Evolutionary conservation across 2,113 vertebrate genomes (phyloP).

Genomic region (Lepus timidus): DNA sequence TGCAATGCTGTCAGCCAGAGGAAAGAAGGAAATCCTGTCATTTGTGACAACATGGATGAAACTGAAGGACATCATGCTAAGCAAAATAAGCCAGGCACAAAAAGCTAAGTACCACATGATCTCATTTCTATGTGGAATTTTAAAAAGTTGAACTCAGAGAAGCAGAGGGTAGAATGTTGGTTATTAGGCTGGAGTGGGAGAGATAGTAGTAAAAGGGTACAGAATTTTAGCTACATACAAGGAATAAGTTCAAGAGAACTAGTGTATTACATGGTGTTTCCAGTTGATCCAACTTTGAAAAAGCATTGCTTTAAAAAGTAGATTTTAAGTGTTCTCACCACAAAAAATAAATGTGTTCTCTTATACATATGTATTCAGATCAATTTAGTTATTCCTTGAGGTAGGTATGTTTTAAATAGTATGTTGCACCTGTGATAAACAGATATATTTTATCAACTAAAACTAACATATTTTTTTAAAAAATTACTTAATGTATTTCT

Average conservation of each 20-base stretch:
- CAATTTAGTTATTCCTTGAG: background rate
- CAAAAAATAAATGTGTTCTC: background rate
- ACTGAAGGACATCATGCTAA: background rate
- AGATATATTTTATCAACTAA: background rate
- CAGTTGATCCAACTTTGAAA: background rate
- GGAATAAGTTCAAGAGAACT: background rate
- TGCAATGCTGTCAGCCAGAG: too few relatives aligned
- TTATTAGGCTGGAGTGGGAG: background rate
- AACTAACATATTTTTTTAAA: background rate
- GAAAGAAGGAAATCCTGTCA: background rate
- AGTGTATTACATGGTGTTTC: background rate
- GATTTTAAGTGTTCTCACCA: background rate
- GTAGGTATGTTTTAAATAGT: background rate
- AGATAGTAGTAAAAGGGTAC: background rate
- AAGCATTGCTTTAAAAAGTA: background rate
- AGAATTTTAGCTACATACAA: background rate
- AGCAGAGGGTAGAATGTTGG: background rate
- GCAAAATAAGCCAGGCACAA: background rate
- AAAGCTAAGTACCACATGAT: background rate
- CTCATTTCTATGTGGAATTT: background rate
- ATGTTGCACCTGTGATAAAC: background rate
- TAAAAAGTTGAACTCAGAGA: background rate
- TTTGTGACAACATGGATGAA: background rate
- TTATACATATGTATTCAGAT: background rate
- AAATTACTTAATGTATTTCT: background rate